phyloP scores from a whole-genome alignment of 2,113 vertebrate genomes.

The Circaetus cinerascens region DNA sequence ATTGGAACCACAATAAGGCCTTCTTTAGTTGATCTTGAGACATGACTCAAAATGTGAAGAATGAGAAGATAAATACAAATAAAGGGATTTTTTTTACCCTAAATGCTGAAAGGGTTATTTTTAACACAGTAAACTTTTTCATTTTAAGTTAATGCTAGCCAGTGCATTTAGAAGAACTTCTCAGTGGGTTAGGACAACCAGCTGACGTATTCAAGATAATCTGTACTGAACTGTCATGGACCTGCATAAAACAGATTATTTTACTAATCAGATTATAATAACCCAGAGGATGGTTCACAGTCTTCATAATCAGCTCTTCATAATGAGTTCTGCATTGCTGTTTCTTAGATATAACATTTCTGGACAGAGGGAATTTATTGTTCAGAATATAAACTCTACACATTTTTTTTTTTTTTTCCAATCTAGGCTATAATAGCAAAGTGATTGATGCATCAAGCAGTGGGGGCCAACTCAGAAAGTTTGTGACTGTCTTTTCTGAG shows the following conservation, averaged over 20 bases:
- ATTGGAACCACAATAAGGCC: slow-evolving; percentile 5
- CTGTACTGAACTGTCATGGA: not conserved
- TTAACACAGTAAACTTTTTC: slow-evolving; percentile 9
- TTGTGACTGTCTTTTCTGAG: not conserved
- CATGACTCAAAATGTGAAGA: slow-evolving; percentile 40
- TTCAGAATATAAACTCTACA: not conserved
- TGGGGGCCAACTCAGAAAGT: not conserved
- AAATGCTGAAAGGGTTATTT: slow-evolving; percentile 43
- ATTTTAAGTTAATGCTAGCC: not conserved
- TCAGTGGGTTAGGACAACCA: not conserved
- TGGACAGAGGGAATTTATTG: not conserved
- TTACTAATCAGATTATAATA: not conserved
- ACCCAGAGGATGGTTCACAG: not conserved
- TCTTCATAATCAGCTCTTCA: not conserved
- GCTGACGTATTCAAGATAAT: not conserved
- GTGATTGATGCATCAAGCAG: not conserved
- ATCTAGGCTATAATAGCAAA: not conserved
- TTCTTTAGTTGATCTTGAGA: slow-evolving; percentile 18
- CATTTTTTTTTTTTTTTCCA: not conserved
- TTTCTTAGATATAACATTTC: not conserved
- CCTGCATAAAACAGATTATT: not conserved
- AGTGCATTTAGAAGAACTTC: not conserved
- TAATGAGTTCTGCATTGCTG: not conserved
- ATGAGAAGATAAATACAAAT: slow-evolving; percentile 34
- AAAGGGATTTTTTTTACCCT: not conserved